Conservation (phyloP, 2,888 invertebrate species). For the Heliconius ismenius region DNA sequence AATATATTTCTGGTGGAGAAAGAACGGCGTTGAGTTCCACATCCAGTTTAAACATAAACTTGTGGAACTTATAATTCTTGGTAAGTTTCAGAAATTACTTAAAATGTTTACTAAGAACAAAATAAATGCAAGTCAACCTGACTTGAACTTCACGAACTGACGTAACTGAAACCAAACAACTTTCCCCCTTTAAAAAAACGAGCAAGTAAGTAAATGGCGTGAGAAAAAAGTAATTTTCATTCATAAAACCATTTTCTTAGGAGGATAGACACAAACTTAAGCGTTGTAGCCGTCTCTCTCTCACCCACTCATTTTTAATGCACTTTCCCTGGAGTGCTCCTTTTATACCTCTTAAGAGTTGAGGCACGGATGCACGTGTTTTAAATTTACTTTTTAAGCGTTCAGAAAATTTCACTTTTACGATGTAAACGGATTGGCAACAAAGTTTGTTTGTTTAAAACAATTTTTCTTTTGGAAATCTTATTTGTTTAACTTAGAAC, state of each 20-base stretch:
- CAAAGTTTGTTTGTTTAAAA: slow-evolving; percentile 12
- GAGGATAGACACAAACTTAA: slow-evolving; percentile 55
- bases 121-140: slow-evolving; percentile 22
- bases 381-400: slow-evolving; percentile 56
- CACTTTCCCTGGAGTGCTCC: slow-evolving; percentile 72
- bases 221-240: slow-evolving; percentile 79
- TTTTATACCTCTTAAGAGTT: slow-evolving; percentile 70
- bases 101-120: not conserved
- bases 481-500: not conserved
- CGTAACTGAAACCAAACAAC: slow-evolving; percentile 52
- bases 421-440: slow-evolving; percentile 26
- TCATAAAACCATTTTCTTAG: slow-evolving; percentile 79
- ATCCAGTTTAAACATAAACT: no score
- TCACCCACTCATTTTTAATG: slow-evolving; percentile 75
- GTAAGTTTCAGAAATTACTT: no score
- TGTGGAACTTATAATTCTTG: no score
- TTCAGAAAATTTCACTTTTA: slow-evolving; percentile 57
- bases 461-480: not conserved
- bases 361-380: slow-evolving; percentile 57
- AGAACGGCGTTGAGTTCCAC: not conserved
- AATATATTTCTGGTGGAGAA: not conserved
- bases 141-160: slow-evolving; percentile 23
- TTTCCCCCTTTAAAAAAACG: slow-evolving; percentile 64
- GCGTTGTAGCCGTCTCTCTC: slow-evolving; percentile 56
- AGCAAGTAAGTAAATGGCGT: slow-evolving; percentile 73